These are phyloP conservation scores for Tyrophagus putrescentiae DNA, from an alignment of 1,140 invertebrate species.

Conservation along the genomic window DNA sequence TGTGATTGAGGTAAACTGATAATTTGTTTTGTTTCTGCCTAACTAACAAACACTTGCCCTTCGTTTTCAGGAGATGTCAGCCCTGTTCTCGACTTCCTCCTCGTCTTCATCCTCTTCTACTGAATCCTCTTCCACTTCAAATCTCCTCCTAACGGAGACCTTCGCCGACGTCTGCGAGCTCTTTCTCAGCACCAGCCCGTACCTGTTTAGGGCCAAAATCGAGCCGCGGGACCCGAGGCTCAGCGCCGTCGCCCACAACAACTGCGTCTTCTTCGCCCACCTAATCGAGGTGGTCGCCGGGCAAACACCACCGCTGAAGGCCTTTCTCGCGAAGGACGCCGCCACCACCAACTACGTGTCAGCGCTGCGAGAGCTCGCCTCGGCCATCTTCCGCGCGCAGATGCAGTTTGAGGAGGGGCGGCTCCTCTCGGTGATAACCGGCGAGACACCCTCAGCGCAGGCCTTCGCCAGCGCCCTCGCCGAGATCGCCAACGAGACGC, in stretches of 20 bases:
- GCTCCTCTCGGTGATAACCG: not conserved
- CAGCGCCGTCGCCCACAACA: slow-evolving; percentile 81
- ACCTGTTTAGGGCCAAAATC: slow-evolving; percentile 58
- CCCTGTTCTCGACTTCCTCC: not conserved
- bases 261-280: slow-evolving; percentile 72
- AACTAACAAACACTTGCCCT: too few species aligned
- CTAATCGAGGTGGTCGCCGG: slow-evolving; percentile 37
- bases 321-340: too few species aligned
- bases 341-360: not conserved
- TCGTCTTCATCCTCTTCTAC: too few species aligned
- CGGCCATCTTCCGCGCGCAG: slow-evolving; percentile 9
- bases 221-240: slow-evolving; percentile 68
- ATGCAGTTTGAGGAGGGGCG: slow-evolving; percentile 14
- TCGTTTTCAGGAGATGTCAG: slow-evolving; percentile 1
- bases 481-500: slow-evolving; percentile 2
- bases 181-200: slow-evolving; percentile 57
- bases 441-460: too few species aligned
- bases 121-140: not conserved
- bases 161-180: slow-evolving; percentile 57
- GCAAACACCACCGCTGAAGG: not conserved
- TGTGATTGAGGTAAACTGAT: not conserved
- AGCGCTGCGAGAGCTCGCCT: not conserved
- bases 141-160: slow-evolving; percentile 31
- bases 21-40: slow-evolving; percentile 5
- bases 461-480: not conserved